phyloP scores from a whole-genome alignment of 1,140 invertebrate species.

The Paracyclopina nana region DNA sequence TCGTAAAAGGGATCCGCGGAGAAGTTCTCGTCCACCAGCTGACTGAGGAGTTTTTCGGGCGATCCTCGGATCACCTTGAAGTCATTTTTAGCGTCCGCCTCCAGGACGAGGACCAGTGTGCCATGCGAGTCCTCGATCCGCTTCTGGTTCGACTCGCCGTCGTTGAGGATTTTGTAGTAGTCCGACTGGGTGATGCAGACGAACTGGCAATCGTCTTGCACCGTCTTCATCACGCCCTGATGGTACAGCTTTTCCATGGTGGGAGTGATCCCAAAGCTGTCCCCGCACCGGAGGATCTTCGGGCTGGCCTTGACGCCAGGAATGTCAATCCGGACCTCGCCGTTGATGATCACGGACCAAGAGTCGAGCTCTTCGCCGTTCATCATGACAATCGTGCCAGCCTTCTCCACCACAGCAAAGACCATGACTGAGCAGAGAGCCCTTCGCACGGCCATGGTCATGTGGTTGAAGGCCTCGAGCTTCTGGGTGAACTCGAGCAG shows the following conservation, averaged over 20 bases:
- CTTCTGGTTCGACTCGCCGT: slow-evolving; percentile 80
- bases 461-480: slow-evolving; percentile 77
- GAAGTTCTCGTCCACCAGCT: slow-evolving; percentile 82
- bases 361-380: slow-evolving; percentile 94
- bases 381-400: slow-evolving; percentile 90
- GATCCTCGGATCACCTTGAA: slow-evolving; percentile 41
- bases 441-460: slow-evolving; percentile 69
- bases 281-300: neutral
- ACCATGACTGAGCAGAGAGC: slow-evolving; percentile 49
- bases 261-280: slow-evolving; percentile 79
- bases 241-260: slow-evolving; percentile 90
- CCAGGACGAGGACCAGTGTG: slow-evolving; percentile 69
- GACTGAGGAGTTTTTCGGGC: slow-evolving; percentile 66
- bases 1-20: slow-evolving; percentile 87
- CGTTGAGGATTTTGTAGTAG: slow-evolving; percentile 56
- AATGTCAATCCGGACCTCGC: slow-evolving; percentile 42
- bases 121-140: slow-evolving; percentile 62
- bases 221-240: slow-evolving; percentile 81
- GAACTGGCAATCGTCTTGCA: slow-evolving; percentile 94
- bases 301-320: neutral
- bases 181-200: slow-evolving; percentile 87
- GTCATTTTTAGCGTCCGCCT: slow-evolving; percentile 27
- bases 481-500: slow-evolving; percentile 93
- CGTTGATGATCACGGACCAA: slow-evolving; percentile 98
- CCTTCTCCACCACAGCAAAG: slow-evolving; percentile 91